Evolutionary conservation across 2,113 vertebrate genomes (phyloP).

Genomic region (Anolis carolinensis): DNA sequence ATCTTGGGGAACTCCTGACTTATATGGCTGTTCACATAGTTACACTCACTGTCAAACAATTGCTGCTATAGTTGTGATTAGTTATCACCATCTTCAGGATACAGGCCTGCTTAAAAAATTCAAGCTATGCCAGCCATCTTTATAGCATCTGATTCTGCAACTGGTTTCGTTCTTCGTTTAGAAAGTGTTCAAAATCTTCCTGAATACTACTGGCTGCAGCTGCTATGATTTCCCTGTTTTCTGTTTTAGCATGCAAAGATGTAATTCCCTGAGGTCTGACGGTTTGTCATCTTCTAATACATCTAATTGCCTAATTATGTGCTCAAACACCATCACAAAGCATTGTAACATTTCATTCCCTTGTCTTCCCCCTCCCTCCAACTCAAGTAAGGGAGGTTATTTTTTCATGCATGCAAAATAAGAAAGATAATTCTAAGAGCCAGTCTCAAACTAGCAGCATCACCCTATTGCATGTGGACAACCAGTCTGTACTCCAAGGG

Average conservation of each 20-base stretch:
- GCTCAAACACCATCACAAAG: slow-evolving; percentile 27
- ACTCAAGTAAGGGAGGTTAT: neutral
- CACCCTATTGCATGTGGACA: neutral
- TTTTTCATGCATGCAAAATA: neutral
- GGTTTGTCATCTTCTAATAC: slow-evolving; percentile 40
- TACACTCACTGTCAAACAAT: neutral
- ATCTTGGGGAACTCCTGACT: neutral
- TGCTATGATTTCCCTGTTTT: slow-evolving; percentile 4
- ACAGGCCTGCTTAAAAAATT: neutral
- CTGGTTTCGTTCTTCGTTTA: neutral
- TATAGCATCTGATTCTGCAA: neutral
- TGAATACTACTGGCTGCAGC: neutral
- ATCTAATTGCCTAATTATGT: slow-evolving; percentile 47
- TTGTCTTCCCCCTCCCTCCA: neutral
- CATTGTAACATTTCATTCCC: slow-evolving; percentile 32
- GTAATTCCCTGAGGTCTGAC: slow-evolving; percentile 33
- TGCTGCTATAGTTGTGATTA: neutral
- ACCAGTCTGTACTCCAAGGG: neutral
- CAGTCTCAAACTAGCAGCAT: rapidly evolving
- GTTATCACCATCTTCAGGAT: neutral
- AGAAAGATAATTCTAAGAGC: neutral
- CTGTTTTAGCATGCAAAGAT: neutral
- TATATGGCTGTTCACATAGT: neutral
- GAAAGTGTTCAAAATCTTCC: neutral
- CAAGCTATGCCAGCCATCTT: neutral